phyloP scores from a whole-genome alignment of 2,113 vertebrate genomes.

The Orthonyx spaldingii region DNA sequence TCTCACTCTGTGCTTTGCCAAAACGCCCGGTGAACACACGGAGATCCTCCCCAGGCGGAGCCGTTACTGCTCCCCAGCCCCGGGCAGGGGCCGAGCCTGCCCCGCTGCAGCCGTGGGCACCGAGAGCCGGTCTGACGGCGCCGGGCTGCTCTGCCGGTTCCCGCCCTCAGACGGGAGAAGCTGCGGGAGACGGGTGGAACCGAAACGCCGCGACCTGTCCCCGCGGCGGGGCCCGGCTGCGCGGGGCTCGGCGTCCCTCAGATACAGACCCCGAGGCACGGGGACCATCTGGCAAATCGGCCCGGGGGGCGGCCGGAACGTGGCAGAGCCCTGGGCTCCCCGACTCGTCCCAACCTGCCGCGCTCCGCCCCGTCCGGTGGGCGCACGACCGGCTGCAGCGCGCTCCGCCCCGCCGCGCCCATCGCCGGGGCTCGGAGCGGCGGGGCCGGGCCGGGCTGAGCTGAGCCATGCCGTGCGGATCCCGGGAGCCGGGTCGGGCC shows the following conservation, averaged over 20 bases:
- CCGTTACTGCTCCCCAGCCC: background rate
- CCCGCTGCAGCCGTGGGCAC: background rate
- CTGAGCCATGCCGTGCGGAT: background rate
- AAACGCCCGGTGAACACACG: background rate
- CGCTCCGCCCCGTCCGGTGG: background rate
- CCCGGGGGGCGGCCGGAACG: accelerated
- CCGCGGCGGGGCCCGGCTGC: background rate
- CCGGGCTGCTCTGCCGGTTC: background rate
- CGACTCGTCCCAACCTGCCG: accelerated
- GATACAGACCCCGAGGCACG: background rate
- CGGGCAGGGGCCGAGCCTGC: background rate
- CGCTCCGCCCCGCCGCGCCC: background rate
- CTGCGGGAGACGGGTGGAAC: background rate
- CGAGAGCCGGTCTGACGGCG: background rate
- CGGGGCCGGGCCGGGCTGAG: background rate
- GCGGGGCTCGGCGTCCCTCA: background rate
- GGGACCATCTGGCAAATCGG: background rate
- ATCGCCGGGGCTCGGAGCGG: background rate
- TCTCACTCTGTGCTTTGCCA: accelerated
- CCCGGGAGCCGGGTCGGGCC: background rate
- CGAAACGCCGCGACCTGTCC: background rate
- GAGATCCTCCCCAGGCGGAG: background rate
- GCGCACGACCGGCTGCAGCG: background rate
- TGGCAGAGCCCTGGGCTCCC: accelerated
- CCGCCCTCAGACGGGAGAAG: constrained; percentile 71